phyloP scores from a whole-genome alignment of 2,888 invertebrate species.

The Tromatobia lineatoria region DNA sequence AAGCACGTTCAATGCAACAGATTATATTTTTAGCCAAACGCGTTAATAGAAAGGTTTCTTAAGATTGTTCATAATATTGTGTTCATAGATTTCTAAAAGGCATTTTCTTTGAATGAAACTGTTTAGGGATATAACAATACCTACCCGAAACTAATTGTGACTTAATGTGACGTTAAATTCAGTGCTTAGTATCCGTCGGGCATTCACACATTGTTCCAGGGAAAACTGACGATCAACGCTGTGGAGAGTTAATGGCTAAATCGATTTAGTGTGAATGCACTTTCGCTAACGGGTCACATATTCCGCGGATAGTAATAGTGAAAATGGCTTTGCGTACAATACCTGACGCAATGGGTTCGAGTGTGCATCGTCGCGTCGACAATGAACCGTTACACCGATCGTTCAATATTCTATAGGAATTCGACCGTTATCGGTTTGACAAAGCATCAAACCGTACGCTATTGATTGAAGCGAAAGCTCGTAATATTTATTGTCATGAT shows the following conservation, averaged over 20 bases:
- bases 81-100: not conserved
- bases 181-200: not conserved
- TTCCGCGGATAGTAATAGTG: conserved; percentile 12
- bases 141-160: conserved; percentile 17
- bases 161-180: conserved; percentile 20
- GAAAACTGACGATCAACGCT: not conserved
- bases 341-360: conserved; percentile 25
- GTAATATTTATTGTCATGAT: not conserved
- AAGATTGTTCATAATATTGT: too few relatives aligned
- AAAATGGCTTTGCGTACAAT: conserved; percentile 25
- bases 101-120: conserved; percentile 23
- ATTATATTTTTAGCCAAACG: too few relatives aligned
- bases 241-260: conserved; percentile 11
- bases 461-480: not conserved
- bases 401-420: conserved; percentile 74
- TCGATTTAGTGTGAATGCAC: conserved; percentile 25
- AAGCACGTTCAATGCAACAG: not conserved
- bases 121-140: conserved; percentile 34
- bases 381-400: conserved; percentile 78
- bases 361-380: conserved; percentile 64
- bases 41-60: too few relatives aligned
- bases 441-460: not conserved
- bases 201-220: conserved; percentile 18
- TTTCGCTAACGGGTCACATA: conserved; percentile 48
- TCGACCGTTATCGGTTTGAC: conserved; percentile 71